A percentile compares a stretch with the other conserved stretches of the same genome.
These are phyloP conservation scores for Eledona agricola DNA, from an alignment of 2,888 invertebrate genomes.

Conservation along the genomic window DNA sequence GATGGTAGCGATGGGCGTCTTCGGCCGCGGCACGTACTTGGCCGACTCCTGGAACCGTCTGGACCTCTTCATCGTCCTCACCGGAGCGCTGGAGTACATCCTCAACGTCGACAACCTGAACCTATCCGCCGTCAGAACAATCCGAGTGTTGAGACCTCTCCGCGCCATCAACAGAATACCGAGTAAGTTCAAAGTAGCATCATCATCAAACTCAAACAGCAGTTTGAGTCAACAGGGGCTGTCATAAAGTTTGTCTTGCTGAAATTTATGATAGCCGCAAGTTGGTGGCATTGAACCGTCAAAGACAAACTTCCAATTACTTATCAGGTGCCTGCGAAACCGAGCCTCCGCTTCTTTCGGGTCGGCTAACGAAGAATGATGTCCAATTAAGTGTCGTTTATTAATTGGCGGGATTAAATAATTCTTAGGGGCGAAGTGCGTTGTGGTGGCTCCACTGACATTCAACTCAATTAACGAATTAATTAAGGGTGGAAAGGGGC, in stretches of 20 bases:
- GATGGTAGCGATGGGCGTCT: slow-evolving; percentile 97
- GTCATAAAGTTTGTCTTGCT: slow-evolving; percentile 18
- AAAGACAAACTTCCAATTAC: neutral
- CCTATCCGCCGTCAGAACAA: slow-evolving; percentile 97
- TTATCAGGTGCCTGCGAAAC: no score
- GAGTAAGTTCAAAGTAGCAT: slow-evolving; percentile 74
- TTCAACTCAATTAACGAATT: no score
- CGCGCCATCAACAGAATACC: slow-evolving; percentile 99
- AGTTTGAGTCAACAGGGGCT: slow-evolving; percentile 26
- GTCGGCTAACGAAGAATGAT: slow-evolving; percentile 3
- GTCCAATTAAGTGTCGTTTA: slow-evolving; percentile 1
- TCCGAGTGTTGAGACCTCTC: slow-evolving; percentile 94
- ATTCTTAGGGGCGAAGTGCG: neutral
- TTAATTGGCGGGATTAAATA: slow-evolving; percentile 2
- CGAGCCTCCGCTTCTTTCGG: no score
- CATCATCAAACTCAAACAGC: slow-evolving; percentile 18
- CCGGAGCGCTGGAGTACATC: slow-evolving; percentile 91
- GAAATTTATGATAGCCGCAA: slow-evolving; percentile 24
- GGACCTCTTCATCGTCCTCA: slow-evolving; percentile 97
- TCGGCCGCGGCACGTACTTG: slow-evolving; percentile 92
- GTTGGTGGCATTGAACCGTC: slow-evolving; percentile 11
- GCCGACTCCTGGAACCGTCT: slow-evolving; percentile 99
- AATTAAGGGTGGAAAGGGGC: no score
- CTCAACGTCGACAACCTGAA: slow-evolving; percentile 97
- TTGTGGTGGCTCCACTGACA: no score